These are phyloP conservation scores for Prionailurus bengalensis DNA, from an alignment of 2,113 vertebrate species.

Conservation along the genomic window DNA sequence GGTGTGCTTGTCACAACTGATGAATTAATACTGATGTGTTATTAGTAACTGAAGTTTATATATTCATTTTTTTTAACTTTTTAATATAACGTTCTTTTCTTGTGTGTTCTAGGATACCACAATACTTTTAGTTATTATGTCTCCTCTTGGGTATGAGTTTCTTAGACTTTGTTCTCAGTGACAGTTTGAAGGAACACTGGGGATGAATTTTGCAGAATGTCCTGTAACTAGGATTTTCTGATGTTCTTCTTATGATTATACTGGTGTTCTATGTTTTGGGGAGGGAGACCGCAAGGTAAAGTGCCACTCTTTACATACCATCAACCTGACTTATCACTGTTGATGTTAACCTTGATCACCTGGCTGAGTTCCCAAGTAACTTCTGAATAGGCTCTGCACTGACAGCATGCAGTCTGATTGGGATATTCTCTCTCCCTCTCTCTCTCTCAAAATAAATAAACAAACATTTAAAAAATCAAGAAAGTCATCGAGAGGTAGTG, in stretches of 20 bases:
- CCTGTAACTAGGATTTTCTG: background rate
- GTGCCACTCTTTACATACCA: background rate
- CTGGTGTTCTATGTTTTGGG: no score
- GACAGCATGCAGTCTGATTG: no score
- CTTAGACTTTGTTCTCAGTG: background rate
- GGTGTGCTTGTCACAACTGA: background rate
- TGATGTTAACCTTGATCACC: background rate
- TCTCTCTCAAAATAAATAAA: no score
- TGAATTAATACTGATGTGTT: background rate
- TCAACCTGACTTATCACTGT: no score
- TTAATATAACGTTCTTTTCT: background rate
- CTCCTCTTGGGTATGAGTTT: background rate
- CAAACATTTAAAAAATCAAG: background rate
- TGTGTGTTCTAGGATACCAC: background rate
- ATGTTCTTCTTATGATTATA: no score
- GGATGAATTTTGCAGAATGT: background rate
- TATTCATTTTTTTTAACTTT: background rate
- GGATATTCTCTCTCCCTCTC: no score
- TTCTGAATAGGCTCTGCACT: background rate
- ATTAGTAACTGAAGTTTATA: background rate
- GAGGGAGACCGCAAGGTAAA: background rate
- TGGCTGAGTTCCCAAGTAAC: background rate
- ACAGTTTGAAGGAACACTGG: background rate
- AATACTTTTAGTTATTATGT: background rate
- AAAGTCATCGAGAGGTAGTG: background rate